phyloP scores from a whole-genome alignment of 2,888 invertebrate species.

The Argyra leucocephala region DNA sequence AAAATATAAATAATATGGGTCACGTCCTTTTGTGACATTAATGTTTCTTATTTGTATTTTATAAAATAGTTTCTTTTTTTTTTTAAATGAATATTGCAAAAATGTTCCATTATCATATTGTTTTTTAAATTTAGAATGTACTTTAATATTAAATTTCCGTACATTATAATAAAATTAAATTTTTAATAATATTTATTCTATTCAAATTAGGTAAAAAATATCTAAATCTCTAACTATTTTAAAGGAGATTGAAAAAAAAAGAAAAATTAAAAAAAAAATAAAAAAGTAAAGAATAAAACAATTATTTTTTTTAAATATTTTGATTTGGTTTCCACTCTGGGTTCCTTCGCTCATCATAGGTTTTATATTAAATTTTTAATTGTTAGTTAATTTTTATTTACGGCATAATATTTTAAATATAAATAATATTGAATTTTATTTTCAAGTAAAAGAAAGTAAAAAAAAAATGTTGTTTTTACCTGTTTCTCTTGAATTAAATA shows the following conservation, averaged over 20 bases:
- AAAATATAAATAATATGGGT: no score
- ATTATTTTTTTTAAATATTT: constrained; percentile 32
- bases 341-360: constrained; percentile 48
- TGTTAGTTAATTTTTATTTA: no score
- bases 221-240: constrained; percentile 17
- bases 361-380: constrained; percentile 13
- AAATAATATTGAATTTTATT: no score
- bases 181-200: no score
- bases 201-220: not conserved
- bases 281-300: constrained; percentile 7
- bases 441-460: no score
- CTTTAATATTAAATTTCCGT: not conserved
- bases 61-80: constrained; percentile 12
- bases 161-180: no score
- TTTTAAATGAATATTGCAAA: constrained; percentile 18
- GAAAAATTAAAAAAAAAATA: constrained; percentile 11
- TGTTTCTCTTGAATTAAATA: no score
- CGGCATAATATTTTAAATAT: no score
- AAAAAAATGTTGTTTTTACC: no score
- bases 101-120: constrained; percentile 13
- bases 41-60: constrained; percentile 10
- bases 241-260: no score
- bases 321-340: constrained; percentile 77
- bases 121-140: constrained; percentile 16
- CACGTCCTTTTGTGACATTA: constrained; percentile 64